Evolutionary conservation across 1,140 invertebrate genomes (phyloP), one percentile per base, ranked within the genome.

Genomic region (Rhopalosiphum maidis): DNA sequence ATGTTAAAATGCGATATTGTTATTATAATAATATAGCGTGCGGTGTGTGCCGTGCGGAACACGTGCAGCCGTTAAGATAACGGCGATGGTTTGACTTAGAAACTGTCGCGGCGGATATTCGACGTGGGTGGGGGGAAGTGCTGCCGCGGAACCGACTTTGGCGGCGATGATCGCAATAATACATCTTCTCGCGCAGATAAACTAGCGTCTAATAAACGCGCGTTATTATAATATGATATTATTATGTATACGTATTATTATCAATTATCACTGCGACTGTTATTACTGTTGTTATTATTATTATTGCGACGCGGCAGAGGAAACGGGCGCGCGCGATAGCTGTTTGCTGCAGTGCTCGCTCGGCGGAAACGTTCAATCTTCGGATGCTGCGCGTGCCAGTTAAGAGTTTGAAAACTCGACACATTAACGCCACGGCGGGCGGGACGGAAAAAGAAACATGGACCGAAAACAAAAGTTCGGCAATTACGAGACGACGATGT

Each of bases 381-480:
- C 85, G 85, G 87, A 35, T 88, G 48, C 46, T 51, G 43, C 30
- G 86, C n/a, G 86, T 41, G 46, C 46, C 60, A 41, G 30, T n/a
- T 22, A 88, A 88, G 87, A 88, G 46, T 88, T 88, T 88, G 87
- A 88, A 88, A 88, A 88, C 87, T 51, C 87, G 46, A 35, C 30
- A 21, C 87, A 88, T 88, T 88, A 88, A 48, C 41, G 41, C 41
- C 25, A 30, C 0, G 41, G 37, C 6, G 37, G 83, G 23, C 2
- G 37, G 37, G 82, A 22, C 2, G 82, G 22, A 15, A 86, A 41
- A 86, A 86, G 60, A 86, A 86, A 43, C 43, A 18, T 11, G 41
- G 22, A 25, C 6, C 25, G 43, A 86, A 86, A 86, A 86, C 85
- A 86, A 86, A 86, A 86, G 85, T 86, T 86, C 4, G 3, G 85